Base-by-base conservation (phyloP, 2,113 vertebrate species). In the Tylochromis polylepis region DNA sequence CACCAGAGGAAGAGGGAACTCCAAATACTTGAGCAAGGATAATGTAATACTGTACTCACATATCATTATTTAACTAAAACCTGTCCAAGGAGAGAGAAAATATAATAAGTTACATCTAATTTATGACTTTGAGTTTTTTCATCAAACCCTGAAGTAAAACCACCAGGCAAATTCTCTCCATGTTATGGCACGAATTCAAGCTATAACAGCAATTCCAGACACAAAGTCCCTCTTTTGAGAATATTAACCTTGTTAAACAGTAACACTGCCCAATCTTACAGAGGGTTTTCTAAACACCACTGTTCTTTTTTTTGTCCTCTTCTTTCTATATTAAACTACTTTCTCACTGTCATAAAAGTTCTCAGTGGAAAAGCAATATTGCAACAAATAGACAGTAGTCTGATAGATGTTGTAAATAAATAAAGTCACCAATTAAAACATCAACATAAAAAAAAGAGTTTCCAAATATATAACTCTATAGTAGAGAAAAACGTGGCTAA, bases 401-500 rank as follows among this genome's bases (percentile, higher is more conserved):
- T 24, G 38, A 86, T 11, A 46, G 34, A 79, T 41, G 34, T 55
- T 55, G 5, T 31, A 77, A 77, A 77, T 27, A 14, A 29, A 1
- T 53, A 77, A 51, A 75, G 24, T 75, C 11, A 85, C 82, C 12
- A 9, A 75, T 89, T 78, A 29, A 81, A 87, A n/a, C 29, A 56
- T 79, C 34, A 43, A 29, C 16, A 65, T 4, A 11, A 3, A 10
- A 86, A 72, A 80, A 1, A 84, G 80, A 88, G 67, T 91, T 93
- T 90, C 12, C n/a, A 85, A 77, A 86, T 83, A 55, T 86, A 43
- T 31, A 51, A 80, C 82, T 85, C 31, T 72, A 81, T 75, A 60
- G 38, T 81, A 60, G 77, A 77, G 62, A 88, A 86, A 93, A 86
- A 93, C 85, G 86, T 89, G 87, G 70, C 58, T 90, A 82, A 94